Evolutionary conservation across 1,140 invertebrate genomes (phyloP), one percentile per base, ranked within the genome.

Genomic region (Chelonus insularis): DNA sequence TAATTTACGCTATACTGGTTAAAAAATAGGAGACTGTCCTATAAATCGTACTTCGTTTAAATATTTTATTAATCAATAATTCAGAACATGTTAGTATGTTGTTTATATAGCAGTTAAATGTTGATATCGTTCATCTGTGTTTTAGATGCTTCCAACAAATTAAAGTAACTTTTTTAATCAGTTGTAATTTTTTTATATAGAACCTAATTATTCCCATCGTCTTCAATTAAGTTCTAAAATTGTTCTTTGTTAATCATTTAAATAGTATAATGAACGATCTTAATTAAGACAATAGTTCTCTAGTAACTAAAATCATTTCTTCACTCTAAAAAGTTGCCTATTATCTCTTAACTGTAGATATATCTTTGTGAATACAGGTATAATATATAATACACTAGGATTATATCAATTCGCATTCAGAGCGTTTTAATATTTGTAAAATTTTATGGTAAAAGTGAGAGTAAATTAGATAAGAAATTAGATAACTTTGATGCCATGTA

Each of bases 401-500:
- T n/a, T n/a, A n/a, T n/a, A 36, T 52, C 14, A 14, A 16, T 34
- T 20, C 23, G 12, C 18, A 25, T 56, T 14, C 12, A 18, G 43
- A 25, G 11, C 12, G 25, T 34, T 57, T 51, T 58, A 63, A 57
- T 56, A 56, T 37, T 55, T 64, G 62, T 64, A 64, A 60, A 56
- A 20, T 60, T 45, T 63, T 60, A 29, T 57, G 43, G 57, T 66
- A 14, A 58, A 62, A 50, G 34, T 60, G 48, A 29, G 21, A 57
- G 43, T 39, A 48, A 14, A 32, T 63, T 50, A 56, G 51, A 29
- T 57, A 59, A 64, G 50, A 60, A 62, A 60, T 23, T 65, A 63
- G 57, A 39, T 70, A 73, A 73, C 63, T 72, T 69, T 62, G 67
- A 71, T 71, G 68, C 68, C 69, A 73, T 76, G 68, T 72, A 74